A percentile compares a stretch with the other conserved stretches of the same genome.
phyloP scores from a whole-genome alignment of 1,140 invertebrate species.

The Pseudomyrmex cubaensis region DNA sequence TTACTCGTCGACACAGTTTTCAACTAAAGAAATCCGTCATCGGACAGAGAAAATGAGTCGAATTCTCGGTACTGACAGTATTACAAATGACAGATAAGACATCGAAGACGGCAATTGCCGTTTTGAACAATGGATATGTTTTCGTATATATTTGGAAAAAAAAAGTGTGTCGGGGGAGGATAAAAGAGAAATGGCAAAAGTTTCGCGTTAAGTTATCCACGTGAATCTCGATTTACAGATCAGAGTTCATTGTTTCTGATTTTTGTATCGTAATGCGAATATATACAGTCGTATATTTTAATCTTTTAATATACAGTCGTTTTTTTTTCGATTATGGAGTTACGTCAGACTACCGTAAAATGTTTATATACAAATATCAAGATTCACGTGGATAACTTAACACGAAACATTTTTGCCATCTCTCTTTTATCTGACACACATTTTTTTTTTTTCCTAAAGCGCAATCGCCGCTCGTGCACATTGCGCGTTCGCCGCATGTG shows the following conservation, averaged over 20 bases:
- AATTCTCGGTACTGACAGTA: slow-evolving; percentile 9
- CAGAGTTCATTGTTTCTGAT: too few relatives aligned
- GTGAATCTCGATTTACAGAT: too few relatives aligned
- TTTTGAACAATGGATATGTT: background rate
- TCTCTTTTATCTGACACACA: background rate
- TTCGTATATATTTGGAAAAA: background rate
- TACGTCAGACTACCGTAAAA: too few relatives aligned
- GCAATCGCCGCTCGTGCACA: slow-evolving; percentile 10
- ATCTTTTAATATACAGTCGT: background rate
- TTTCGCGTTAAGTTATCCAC: too few relatives aligned
- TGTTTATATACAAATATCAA: too few relatives aligned
- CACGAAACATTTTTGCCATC: background rate
- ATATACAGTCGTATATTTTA: background rate
- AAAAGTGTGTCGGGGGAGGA: too few relatives aligned
- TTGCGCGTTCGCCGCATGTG: background rate
- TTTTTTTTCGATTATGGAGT: background rate
- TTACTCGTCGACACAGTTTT: background rate
- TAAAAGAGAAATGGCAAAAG: too few relatives aligned
- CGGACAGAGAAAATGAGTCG: slow-evolving; percentile 18
- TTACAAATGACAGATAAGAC: slow-evolving; percentile 2
- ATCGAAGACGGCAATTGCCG: background rate
- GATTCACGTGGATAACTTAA: background rate
- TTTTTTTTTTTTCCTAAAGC: background rate
- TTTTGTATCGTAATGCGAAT: background rate
- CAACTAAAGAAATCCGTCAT: slow-evolving; percentile 32